A percentile compares a stretch with the other conserved stretches of the same genome.
These are phyloP conservation scores for Hepsetus odoe DNA, from an alignment of 2,113 vertebrate species.

Conservation along the genomic window DNA sequence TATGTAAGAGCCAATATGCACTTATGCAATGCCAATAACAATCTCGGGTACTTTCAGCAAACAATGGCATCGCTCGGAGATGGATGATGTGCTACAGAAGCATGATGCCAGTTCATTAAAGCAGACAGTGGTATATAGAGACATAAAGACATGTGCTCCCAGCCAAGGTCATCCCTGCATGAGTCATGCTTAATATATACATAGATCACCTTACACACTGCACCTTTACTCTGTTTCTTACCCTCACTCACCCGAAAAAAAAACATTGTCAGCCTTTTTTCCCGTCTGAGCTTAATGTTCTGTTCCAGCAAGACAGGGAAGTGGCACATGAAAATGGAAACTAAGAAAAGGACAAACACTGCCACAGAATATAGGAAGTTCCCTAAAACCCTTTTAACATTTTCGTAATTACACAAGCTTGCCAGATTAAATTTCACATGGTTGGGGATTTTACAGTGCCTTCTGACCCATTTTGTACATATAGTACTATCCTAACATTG, in stretches of 20 bases:
- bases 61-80: neutral
- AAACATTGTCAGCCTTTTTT: conserved; percentile 16
- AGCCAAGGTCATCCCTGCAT: conserved; percentile 5
- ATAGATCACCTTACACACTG: neutral
- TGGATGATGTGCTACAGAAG: conserved; percentile 3
- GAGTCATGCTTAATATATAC: neutral
- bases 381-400: neutral
- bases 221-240: neutral
- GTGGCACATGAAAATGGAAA: conserved; percentile 29
- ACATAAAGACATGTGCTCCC: neutral
- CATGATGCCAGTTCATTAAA: neutral
- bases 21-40: conserved; percentile 27
- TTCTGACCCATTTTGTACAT: neutral
- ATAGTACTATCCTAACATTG: neutral
- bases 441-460: neutral
- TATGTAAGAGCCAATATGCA: neutral
- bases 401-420: neutral
- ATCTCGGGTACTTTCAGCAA: conserved; percentile 2
- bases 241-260: conserved; percentile 17
- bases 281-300: conserved; percentile 6
- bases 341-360: neutral
- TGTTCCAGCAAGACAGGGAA: conserved; percentile 11
- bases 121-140: neutral
- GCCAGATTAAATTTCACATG: neutral
- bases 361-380: neutral